Evolutionary conservation across 2,113 vertebrate genomes (phyloP).

Genomic region (Oreamnos americanus): DNA sequence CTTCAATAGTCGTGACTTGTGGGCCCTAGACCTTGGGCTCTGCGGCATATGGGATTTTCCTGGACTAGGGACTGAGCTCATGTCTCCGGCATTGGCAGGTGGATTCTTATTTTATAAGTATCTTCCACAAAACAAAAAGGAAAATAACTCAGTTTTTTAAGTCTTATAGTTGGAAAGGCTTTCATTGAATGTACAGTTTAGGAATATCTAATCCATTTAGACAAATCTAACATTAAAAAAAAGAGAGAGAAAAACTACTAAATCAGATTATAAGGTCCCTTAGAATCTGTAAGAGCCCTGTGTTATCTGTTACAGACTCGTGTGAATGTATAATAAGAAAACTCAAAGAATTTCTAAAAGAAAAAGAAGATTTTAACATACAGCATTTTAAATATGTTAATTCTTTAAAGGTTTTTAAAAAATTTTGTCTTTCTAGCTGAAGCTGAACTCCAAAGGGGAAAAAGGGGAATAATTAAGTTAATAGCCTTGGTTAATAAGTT

Average conservation of each 20-base stretch:
- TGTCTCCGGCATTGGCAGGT: neutral
- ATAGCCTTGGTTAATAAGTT: neutral
- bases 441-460: neutral
- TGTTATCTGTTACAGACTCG: neutral
- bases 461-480: neutral
- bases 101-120: neutral
- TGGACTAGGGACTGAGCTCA: neutral
- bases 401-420: neutral
- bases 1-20: neutral
- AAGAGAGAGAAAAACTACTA: neutral
- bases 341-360: neutral
- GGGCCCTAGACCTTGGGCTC: neutral
- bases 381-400: neutral
- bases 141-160: neutral
- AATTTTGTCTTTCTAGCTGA: neutral
- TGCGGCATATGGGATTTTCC: neutral
- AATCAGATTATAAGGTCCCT: neutral
- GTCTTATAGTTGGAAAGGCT: neutral
- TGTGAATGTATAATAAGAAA: neutral
- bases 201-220: neutral
- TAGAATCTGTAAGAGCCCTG: neutral
- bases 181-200: neutral
- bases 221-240: neutral
- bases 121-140: neutral
- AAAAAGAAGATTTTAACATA: neutral